Percentiles rank a stretch among this genome's conserved stretches.
Evolutionary conservation across 2,797 vertebrate genomes (phyloP).

Genomic region (Antrozous pallidus): DNA sequence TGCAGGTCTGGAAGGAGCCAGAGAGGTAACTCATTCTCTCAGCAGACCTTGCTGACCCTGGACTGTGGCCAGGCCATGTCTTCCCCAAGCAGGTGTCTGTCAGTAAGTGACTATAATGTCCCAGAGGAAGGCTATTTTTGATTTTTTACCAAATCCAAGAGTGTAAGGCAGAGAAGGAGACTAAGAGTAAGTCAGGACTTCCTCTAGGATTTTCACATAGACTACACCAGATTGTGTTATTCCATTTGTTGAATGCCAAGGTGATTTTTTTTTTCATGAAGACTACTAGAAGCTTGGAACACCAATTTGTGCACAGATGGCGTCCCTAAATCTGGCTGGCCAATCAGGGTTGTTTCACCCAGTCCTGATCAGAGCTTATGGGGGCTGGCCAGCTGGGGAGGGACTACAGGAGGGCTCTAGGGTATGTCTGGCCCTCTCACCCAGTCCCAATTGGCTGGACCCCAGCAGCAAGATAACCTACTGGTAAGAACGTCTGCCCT

Average conservation of each 20-base stretch:
- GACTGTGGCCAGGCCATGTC: neutral
- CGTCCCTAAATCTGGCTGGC: too few species aligned
- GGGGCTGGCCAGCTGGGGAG: too few species aligned
- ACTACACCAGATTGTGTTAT: neutral
- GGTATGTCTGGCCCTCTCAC: too few species aligned
- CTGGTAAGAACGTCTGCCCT: too few species aligned
- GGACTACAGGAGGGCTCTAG: too few species aligned
- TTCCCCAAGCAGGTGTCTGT: neutral
- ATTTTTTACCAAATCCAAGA: neutral
- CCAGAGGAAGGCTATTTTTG: neutral
- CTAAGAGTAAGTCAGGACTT: neutral
- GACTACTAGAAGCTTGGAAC: too few species aligned
- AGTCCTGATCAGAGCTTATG: too few species aligned
- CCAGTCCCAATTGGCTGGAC: too few species aligned
- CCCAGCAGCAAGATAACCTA: too few species aligned
- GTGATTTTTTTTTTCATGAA: conserved; percentile 40
- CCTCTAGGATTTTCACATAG: neutral
- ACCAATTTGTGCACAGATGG: too few species aligned
- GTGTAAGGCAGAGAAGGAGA: neutral
- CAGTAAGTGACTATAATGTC: neutral
- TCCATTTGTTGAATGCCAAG: neutral
- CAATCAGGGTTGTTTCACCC: too few species aligned
- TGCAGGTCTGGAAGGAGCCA: neutral
- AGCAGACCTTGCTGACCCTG: neutral
- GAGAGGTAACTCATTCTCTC: neutral